Base-by-base conservation (phyloP, 2,888 invertebrate genomes). In the Linnaemya tessellans region DNA sequence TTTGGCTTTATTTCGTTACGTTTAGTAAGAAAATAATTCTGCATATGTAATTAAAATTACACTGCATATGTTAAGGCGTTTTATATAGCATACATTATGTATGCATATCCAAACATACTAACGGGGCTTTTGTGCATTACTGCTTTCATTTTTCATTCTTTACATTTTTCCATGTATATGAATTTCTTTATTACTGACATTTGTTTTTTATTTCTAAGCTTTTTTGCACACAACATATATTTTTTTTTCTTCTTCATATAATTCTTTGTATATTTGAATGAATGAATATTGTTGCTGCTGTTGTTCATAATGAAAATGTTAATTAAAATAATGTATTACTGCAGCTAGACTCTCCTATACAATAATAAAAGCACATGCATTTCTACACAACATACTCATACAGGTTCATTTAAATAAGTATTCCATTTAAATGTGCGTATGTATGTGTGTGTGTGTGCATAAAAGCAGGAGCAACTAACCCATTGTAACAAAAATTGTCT, bases 281-380 rank as follows among this genome's bases (percentile, higher is more conserved):
- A 64, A 56, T 75, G 51, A 20, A 38, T 67, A 3, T 51, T 67
- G 30, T 41, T 80, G 65, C 18, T 73, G 54, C n/a, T 71, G 41
- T 35, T 73, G 71, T 75, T 75, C 85, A 80, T 85, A 83, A 89
- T 90, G 90, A 90, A 90, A 90, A 90, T 90, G 90, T 90, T 90
- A 90, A 90, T 90, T 90, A 90, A 90, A 90, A 90, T 90, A 90
- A 90, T 90, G 90, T 90, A 90, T 89, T 90, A 88, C 87, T 88
- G 87, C 80, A 85, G 85, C 67, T 85, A 85, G 85, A 83, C 74
- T 80, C 54, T 67, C 9, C 41, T 68, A 70, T 64, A 68, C 62
- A 82, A 82, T 70, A 78, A 68, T n/a, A 30, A 56, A 41, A 41
- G n/a, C 62, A 58, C 22, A 73, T 67, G 65, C 73, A 73, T 35